These are phyloP conservation scores for Atlantisia rogersi DNA, from an alignment of 2,113 vertebrate species.

Conservation along the genomic window DNA sequence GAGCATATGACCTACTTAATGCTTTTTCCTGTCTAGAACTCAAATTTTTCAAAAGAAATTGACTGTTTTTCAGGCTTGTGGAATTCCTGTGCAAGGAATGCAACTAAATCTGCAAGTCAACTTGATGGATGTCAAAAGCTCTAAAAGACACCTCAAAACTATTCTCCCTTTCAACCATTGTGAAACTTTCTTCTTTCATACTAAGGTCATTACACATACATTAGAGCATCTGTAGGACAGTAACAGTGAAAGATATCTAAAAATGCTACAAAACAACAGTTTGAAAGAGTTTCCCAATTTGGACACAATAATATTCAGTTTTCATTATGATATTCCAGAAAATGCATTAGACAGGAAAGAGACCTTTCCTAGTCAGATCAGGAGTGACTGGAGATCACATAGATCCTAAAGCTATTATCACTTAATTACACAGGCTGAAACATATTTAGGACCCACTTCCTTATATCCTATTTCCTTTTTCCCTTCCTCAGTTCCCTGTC, in stretches of 20 bases:
- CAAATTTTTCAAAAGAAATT: not conserved
- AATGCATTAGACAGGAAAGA: not conserved
- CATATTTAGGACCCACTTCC: not conserved
- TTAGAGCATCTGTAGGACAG: not conserved
- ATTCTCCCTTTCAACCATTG: not conserved
- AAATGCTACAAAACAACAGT: not conserved
- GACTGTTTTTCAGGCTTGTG: not conserved
- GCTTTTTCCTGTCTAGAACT: not conserved
- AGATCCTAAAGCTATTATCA: not conserved
- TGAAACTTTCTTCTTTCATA: not conserved
- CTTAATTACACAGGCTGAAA: not conserved
- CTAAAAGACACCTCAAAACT: not conserved
- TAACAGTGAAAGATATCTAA: not conserved
- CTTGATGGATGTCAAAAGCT: not conserved
- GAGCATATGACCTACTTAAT: not conserved
- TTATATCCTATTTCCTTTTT: not conserved
- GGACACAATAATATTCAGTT: not conserved
- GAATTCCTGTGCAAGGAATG: not conserved
- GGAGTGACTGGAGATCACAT: not conserved
- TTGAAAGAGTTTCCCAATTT: not conserved
- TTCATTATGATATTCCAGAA: not conserved
- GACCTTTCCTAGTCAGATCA: not conserved
- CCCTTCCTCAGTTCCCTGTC: not conserved
- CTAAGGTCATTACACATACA: not conserved
- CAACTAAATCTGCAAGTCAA: not conserved